Evolutionary conservation across 2,888 invertebrate genomes (phyloP).

Genomic region (Rapana venosa): DNA sequence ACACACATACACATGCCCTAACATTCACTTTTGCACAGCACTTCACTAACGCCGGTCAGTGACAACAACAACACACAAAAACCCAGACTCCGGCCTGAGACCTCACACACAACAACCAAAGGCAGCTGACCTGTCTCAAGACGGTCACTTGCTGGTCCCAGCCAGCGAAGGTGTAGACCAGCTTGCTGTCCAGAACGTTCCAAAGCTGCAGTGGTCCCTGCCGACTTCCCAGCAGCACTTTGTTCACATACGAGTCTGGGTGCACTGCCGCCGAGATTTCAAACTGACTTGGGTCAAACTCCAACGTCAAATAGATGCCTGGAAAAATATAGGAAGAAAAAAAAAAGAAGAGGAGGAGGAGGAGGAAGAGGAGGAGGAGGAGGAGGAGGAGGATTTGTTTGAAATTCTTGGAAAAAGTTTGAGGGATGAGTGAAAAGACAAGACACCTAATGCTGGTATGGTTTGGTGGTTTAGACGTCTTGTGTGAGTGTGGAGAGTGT

Average conservation of each 20-base stretch:
- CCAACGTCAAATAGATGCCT: conserved; percentile 77
- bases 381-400: background rate
- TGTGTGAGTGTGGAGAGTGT: background rate
- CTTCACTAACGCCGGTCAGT: no score
- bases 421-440: no score
- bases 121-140: conserved; percentile 83
- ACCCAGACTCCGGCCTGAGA: background rate
- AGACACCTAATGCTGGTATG: no score
- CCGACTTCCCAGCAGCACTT: conserved; percentile 91
- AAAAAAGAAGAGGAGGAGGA: background rate
- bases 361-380: conserved; percentile 14
- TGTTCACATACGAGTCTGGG: conserved; percentile 96
- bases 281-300: conserved; percentile 83
- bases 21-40: no score
- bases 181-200: conserved; percentile 87
- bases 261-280: conserved; percentile 90
- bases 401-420: background rate
- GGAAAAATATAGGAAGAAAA: conserved; percentile 51
- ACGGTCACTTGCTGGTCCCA: conserved; percentile 86
- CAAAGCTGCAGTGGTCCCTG: conserved; percentile 92
- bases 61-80: no score
- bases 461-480: no score
- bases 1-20: no score
- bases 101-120: no score
- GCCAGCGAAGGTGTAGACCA: conserved; percentile 86